Evolutionary conservation across 2,888 invertebrate genomes (phyloP), one percentile per base, ranked within the genome.

Genomic region (Crioceris asparagi): DNA sequence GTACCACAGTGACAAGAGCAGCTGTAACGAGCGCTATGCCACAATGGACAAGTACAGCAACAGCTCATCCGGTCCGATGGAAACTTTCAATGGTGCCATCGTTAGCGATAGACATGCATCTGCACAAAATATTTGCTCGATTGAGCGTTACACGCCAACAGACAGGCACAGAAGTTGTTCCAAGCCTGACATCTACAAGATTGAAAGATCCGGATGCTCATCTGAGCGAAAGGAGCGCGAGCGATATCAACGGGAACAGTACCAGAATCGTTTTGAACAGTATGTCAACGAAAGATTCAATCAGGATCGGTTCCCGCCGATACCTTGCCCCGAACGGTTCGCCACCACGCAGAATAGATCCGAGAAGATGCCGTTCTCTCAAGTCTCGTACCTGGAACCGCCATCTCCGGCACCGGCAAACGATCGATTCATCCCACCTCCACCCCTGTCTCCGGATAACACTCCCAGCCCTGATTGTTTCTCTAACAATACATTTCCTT

Each of bases 401-500:
- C 72, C 73, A 16, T 71, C 71, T 33, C 72, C 72, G 36, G 72
- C 72, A 38, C 72, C 72, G 12, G 65, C 69, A 23, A 67, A 65
- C 54, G 71, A 71, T 50, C 61, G 69, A 32, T 70, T 47, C 33
- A 43, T 45, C 14, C 75, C 77, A 32, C 67, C 68, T 53, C 75
- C 78, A 53, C 27, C 6, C 4, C 64, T 77, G 53, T 75, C 76
- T 55, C 53, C 41, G 29, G 47, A 43, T 7, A 41, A 42, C 26
- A 27, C 27, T 21, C 76, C 55, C 25, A 66, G 74, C 67, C 73
- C 70, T 61, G 75, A 71, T 64, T 74, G 70, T 62, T 73, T 67
- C 65, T 68, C 70, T 62, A 72, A 64, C 65, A 70, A 61, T 40
- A 56, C 61, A 11, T 61, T 63, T 47, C 61, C 66, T 23, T 71